Conservation (phyloP, 2,888 invertebrate genomes). For the Tiliacea aurago region DNA sequence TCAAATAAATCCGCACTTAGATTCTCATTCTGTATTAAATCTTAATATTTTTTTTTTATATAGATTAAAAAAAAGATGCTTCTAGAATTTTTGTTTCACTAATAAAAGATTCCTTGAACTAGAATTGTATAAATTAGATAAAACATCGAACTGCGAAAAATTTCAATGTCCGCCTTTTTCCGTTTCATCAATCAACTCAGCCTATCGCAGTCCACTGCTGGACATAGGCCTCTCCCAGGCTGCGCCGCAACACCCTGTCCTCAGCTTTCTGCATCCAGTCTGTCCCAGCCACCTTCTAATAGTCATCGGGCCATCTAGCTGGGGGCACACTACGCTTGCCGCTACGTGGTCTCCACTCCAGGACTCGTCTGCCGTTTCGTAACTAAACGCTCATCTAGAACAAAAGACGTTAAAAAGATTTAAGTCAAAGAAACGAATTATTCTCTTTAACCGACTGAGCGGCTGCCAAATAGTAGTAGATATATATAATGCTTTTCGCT, state of each 20-base stretch:
- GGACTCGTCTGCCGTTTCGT: no score
- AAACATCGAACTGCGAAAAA: neutral
- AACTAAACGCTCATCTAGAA: neutral
- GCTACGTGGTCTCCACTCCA: no score
- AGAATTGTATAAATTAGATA: slow-evolving; percentile 15
- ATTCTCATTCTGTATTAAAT: neutral
- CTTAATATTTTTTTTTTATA: neutral
- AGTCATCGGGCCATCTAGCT: no score
- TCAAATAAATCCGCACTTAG: neutral
- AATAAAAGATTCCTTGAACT: slow-evolving; percentile 13
- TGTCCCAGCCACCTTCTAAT: no score
- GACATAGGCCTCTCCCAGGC: no score
- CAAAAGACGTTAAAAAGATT: slow-evolving; percentile 5
- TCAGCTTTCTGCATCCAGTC: no score
- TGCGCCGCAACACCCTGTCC: no score
- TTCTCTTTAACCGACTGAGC: slow-evolving; percentile 41
- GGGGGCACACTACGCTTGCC: no score
- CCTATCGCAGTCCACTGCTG: no score
- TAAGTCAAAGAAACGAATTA: slow-evolving; percentile 37
- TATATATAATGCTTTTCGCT: slow-evolving; percentile 45
- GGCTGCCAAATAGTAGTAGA: slow-evolving; percentile 44
- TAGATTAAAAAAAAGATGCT: slow-evolving; percentile 7
- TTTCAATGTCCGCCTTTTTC: neutral
- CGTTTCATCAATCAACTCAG: no score
- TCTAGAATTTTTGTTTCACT: neutral